These are phyloP conservation scores for Halictus ligatus DNA, from an alignment of 2,888 invertebrate species.

Conservation along the genomic window DNA sequence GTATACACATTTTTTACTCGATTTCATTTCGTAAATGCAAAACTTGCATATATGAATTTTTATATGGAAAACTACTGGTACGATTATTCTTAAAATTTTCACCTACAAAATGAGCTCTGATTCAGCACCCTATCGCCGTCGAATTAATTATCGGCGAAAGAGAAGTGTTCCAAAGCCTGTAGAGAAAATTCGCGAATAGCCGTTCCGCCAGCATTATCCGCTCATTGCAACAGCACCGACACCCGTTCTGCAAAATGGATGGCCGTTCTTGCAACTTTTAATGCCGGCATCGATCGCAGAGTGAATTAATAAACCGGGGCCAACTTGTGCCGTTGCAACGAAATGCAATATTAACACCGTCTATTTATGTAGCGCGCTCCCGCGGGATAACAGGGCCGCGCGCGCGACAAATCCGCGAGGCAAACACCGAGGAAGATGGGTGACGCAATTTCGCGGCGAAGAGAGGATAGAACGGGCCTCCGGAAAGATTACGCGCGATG, in stretches of 20 bases:
- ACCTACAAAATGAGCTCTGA: background rate
- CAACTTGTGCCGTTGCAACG: constrained; percentile 5
- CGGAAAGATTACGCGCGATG: constrained; percentile 12
- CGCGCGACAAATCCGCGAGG: constrained; percentile 25
- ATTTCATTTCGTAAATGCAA: background rate
- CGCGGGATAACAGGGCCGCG: background rate
- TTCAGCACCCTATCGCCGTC: background rate
- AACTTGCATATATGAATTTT: background rate
- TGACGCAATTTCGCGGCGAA: constrained; percentile 24
- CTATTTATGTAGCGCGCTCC: constrained; percentile 33
- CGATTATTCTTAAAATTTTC: background rate
- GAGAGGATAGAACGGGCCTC: background rate
- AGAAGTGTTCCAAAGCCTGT: background rate
- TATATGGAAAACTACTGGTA: background rate
- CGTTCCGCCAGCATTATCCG: background rate
- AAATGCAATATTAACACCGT: constrained; percentile 3
- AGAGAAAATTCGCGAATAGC: background rate
- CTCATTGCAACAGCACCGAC: background rate
- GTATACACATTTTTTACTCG: background rate
- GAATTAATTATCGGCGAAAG: background rate
- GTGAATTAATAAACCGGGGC: background rate
- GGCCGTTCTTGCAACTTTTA: background rate
- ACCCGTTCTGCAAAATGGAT: background rate
- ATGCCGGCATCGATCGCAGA: constrained; percentile 1
- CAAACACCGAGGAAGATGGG: constrained; percentile 18